Percentiles rank a stretch among this genome's conserved stretches.
These are phyloP conservation scores for Chelidonichthys spinosus DNA, from an alignment of 2,797 vertebrate species.

Conservation along the genomic window DNA sequence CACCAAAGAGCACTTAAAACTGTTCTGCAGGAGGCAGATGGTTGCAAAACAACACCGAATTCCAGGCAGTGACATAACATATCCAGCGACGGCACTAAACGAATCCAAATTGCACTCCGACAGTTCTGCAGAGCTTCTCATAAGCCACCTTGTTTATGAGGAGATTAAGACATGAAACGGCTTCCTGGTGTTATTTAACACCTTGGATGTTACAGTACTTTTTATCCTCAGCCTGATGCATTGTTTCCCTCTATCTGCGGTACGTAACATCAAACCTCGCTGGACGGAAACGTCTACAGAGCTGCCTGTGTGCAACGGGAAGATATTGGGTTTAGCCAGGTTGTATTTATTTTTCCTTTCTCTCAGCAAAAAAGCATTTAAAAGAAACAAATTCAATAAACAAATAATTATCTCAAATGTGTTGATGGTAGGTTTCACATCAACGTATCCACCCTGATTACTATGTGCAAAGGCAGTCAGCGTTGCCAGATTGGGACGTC, in stretches of 20 bases:
- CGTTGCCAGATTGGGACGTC: background rate
- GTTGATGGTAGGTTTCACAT: background rate
- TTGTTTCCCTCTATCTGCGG: slow-evolving; percentile 34
- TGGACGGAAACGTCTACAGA: background rate
- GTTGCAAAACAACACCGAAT: slow-evolving; percentile 44
- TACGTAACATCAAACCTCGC: slow-evolving; percentile 22
- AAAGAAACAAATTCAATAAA: background rate
- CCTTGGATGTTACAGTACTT: slow-evolving; percentile 43
- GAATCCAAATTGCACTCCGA: slow-evolving; percentile 50
- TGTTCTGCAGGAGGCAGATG: slow-evolving; percentile 49
- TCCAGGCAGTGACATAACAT: slow-evolving; percentile 45
- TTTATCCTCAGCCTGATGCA: slow-evolving; percentile 42
- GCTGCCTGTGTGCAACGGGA: slow-evolving; percentile 20
- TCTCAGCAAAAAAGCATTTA: slow-evolving; percentile 1
- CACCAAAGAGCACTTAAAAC: slow-evolving; percentile 29
- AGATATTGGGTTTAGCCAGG: slow-evolving; percentile 37
- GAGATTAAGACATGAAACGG: slow-evolving; percentile 65
- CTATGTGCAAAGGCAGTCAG: background rate
- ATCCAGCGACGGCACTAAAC: slow-evolving; percentile 22
- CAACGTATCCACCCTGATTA: slow-evolving; percentile 1
- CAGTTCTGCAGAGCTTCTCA: slow-evolving; percentile 43
- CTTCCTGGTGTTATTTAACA: slow-evolving; percentile 48
- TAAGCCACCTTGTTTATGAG: slow-evolving; percentile 54
- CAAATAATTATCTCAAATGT: background rate
- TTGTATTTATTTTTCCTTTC: background rate